Evolutionary conservation across 2,113 vertebrate species (phyloP), one percentile per base, ranked within the genome.

Genomic region (Theropithecus gelada): DNA sequence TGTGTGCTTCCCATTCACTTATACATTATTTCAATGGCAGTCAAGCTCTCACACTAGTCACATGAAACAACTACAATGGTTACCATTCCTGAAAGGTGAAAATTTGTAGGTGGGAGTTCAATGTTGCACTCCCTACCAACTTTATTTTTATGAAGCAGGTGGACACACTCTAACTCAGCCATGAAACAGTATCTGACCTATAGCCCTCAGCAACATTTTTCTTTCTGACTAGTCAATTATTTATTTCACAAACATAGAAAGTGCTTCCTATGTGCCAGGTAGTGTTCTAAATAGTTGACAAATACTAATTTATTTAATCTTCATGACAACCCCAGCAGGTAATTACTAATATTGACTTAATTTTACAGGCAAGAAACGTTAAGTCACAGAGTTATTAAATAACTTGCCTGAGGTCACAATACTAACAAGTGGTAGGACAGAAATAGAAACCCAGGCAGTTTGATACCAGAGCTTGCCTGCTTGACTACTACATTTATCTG

Each of bases 241-340:
- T 72, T 70, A n/a, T 90, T 93, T 90, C 38, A 76, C 13, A 40
- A 70, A 70, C 9, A 59, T n/a, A 93, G 43, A 68, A 68, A 64
- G 18, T 92, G 1, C 35, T 88, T 76, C 43, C 68, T 73, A 81
- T 68, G 40, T 83, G 22, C 22, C 79, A 79, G 40, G n/a, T 23
- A 83, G 18, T 86, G 35, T 57, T 96, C 40, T 93, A 86, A 79
- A 18, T n/a, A 91, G 52, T 93, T 97, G 30, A 88, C 72, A 83
- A 55, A 96, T 75, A 83, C 75, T 79, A 95, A 87, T 68, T 93
- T 25, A 92, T 95, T 68, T 90, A 75, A 79, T 95, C 40, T 89
- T 88, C 66, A 79, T 86, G 57, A 86, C 4, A 81, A 78, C 73
- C 35, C 40, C 40, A 89, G 45, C 82, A 92, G 23, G 72, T 82